These are phyloP conservation scores for Hormaphis cornu DNA, from an alignment of 1,140 invertebrate species.

Conservation along the genomic window DNA sequence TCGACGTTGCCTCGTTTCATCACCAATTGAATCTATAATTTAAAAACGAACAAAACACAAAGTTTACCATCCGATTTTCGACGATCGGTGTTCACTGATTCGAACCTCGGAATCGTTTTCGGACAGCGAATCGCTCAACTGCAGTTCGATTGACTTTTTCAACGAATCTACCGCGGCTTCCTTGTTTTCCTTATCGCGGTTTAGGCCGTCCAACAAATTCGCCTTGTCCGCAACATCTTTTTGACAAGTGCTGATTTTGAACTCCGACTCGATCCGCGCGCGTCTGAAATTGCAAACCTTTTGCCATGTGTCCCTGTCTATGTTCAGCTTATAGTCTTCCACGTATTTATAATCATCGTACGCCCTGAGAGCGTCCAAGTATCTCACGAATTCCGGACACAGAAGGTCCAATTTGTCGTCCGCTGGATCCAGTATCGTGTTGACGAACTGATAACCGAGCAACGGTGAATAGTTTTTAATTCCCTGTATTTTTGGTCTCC, in stretches of 20 bases:
- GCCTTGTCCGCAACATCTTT: background rate
- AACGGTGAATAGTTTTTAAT: background rate
- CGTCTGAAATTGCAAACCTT: slow-evolving; percentile 20
- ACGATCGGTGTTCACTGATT: too few species aligned
- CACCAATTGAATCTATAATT: slow-evolving; percentile 14
- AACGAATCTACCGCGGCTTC: background rate
- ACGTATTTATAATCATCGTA: slow-evolving; percentile 26
- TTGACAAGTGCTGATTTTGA: slow-evolving; percentile 11
- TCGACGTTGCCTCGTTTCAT: background rate
- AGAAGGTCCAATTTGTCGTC: background rate
- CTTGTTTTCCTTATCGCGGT: background rate
- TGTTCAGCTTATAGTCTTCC: slow-evolving; percentile 18
- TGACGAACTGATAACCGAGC: slow-evolving; percentile 19
- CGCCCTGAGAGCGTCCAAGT: background rate
- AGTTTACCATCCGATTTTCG: too few species aligned
- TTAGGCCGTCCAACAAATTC: background rate
- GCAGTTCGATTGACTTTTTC: background rate
- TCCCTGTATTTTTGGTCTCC: slow-evolving; percentile 6
- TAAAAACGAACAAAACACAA: background rate
- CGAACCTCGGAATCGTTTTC: background rate
- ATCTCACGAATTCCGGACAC: background rate
- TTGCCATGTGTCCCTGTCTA: slow-evolving; percentile 9
- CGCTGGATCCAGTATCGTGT: background rate
- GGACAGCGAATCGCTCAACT: background rate
- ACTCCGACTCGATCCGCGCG: slow-evolving; percentile 12